phyloP scores from a whole-genome alignment of 2,888 invertebrate genomes.

The Hololepta plana region DNA sequence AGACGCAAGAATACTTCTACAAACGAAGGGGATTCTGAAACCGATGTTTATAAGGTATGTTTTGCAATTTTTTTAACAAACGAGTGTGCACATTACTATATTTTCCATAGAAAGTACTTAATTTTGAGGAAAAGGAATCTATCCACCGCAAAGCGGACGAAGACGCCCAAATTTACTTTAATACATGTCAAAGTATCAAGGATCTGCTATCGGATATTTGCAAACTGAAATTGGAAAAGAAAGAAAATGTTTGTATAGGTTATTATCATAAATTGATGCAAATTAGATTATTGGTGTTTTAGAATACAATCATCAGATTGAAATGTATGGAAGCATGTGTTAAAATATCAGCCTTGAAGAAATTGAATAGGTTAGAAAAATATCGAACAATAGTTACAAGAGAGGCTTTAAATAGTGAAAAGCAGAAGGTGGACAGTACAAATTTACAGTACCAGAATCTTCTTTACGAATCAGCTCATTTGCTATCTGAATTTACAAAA shows the following conservation, averaged over 20 bases:
- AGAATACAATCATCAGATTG: constrained; percentile 40
- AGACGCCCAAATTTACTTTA: constrained; percentile 48
- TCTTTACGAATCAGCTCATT: constrained; percentile 82
- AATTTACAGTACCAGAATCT: constrained; percentile 84
- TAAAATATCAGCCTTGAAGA: constrained; percentile 67
- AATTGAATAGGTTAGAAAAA: constrained; percentile 79
- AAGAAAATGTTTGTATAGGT: constrained; percentile 11
- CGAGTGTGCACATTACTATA: background rate
- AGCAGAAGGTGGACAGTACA: constrained; percentile 76
- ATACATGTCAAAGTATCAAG: constrained; percentile 52
- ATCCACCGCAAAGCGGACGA: constrained; percentile 41
- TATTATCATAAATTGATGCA: constrained; percentile 3
- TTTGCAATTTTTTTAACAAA: constrained; percentile 4
- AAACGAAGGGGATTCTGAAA: no score
- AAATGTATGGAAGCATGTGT: constrained; percentile 57
- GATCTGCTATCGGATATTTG: constrained; percentile 49
- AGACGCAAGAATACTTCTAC: no score
- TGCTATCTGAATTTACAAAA: constrained; percentile 87
- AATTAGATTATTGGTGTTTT: constrained; percentile 14
- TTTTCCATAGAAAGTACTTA: constrained; percentile 40
- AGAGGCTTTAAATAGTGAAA: constrained; percentile 65
- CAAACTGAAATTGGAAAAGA: constrained; percentile 39
- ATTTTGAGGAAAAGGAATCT: constrained; percentile 59
- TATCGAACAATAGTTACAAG: constrained; percentile 67
- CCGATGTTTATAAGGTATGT: constrained; percentile 41